Evolutionary conservation across 2,113 vertebrate genomes (phyloP).

Genomic region (Himantopus leucocephalus): DNA sequence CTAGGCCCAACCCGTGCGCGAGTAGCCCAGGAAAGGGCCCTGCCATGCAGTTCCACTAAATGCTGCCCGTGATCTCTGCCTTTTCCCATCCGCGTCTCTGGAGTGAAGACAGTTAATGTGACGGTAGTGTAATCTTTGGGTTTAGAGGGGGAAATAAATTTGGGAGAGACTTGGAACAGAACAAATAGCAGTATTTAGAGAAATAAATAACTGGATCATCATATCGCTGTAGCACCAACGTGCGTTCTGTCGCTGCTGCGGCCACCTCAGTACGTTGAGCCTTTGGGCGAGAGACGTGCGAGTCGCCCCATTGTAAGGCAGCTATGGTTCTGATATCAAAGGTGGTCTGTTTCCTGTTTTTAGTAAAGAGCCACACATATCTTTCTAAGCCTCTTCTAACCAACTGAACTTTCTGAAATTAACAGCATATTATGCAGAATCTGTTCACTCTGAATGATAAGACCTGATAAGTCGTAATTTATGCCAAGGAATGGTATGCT

Average conservation of each 20-base stretch:
- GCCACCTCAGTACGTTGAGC: fast-evolving
- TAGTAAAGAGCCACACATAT: fast-evolving
- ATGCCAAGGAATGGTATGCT: no score
- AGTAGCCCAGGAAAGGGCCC: not conserved
- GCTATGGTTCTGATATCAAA: not conserved
- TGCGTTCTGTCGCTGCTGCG: fast-evolving
- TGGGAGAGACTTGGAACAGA: not conserved
- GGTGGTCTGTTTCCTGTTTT: not conserved
- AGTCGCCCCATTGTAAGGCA: fast-evolving
- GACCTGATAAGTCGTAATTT: no score
- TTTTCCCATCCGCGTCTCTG: fast-evolving
- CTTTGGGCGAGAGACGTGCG: no score
- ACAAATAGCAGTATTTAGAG: not conserved
- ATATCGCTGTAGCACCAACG: fast-evolving
- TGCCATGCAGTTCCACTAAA: fast-evolving
- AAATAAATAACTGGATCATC: not conserved
- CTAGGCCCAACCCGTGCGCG: not conserved
- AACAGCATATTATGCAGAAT: no score
- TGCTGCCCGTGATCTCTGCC: fast-evolving
- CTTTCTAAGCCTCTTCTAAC: not conserved
- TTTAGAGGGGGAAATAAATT: not conserved
- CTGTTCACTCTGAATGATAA: no score
- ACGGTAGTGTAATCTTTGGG: fast-evolving
- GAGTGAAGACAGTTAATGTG: fast-evolving
- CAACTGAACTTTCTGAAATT: no score